These are phyloP conservation scores for Gallinago stenura DNA, from an alignment of 2,797 vertebrate genomes.

Conservation along the genomic window DNA sequence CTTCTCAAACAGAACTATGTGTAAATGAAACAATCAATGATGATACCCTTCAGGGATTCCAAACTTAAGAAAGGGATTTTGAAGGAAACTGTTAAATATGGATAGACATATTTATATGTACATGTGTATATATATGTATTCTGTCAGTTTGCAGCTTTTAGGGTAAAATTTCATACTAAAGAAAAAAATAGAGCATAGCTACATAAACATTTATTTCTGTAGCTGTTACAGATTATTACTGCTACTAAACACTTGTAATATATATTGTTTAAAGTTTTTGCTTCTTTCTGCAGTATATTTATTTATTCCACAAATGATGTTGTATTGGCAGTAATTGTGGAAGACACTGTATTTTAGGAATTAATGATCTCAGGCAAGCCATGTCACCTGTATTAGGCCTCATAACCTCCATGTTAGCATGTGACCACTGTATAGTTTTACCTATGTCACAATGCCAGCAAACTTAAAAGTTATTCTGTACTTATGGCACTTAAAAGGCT, in stretches of 20 bases:
- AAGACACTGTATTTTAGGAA: background rate
- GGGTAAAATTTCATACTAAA: background rate
- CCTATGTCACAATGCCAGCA: background rate
- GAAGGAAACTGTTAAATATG: background rate
- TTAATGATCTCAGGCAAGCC: background rate
- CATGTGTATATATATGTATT: background rate
- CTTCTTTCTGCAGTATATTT: background rate
- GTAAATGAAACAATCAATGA: background rate
- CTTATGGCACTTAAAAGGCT: background rate
- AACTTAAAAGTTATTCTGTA: background rate
- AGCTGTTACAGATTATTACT: background rate
- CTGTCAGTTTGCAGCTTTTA: background rate
- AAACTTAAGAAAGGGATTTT: background rate
- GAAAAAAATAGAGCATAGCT: background rate
- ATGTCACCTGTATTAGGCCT: background rate
- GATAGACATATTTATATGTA: background rate
- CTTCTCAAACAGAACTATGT: background rate
- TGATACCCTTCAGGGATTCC: background rate
- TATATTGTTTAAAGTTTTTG: background rate
- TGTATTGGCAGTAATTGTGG: background rate
- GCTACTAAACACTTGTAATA: background rate
- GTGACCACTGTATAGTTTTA: background rate
- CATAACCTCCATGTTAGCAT: background rate
- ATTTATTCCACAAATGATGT: background rate
- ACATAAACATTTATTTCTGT: background rate